Conservation (phyloP, 1,140 invertebrate species). For the Aphaenogaster rudis region DNA sequence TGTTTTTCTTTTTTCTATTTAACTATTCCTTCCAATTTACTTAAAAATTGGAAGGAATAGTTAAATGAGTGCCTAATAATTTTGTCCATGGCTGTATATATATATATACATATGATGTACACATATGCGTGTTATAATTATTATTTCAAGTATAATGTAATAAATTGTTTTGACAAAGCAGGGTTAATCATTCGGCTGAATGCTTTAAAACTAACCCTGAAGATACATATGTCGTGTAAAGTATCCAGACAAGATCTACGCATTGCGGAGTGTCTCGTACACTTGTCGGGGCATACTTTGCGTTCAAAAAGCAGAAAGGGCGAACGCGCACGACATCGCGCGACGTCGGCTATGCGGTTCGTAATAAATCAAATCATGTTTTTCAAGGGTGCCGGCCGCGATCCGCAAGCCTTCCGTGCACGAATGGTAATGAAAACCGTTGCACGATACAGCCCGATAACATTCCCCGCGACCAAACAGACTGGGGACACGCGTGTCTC, state of each 20-base stretch:
- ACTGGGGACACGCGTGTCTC: conserved; percentile 81
- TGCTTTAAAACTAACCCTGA: conserved; percentile 26
- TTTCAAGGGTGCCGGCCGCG: conserved; percentile 78
- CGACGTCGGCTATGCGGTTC: conserved; percentile 63
- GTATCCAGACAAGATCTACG: conserved; percentile 55
- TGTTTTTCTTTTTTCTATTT: too few species aligned
- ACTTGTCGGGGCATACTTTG: conserved; percentile 65
- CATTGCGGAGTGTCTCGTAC: conserved; percentile 55
- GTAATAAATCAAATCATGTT: conserved; percentile 85
- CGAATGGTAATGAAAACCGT: conserved; percentile 84
- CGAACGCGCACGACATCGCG: conserved; percentile 58
- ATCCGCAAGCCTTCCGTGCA: conserved; percentile 49
- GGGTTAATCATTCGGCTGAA: not conserved
- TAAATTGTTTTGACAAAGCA: conserved; percentile 11
- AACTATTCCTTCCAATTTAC: too few species aligned
- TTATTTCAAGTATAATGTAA: conserved; percentile 1
- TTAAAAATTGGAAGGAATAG: too few species aligned
- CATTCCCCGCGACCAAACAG: conserved; percentile 80
- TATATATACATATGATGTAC: too few species aligned
- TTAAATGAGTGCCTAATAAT: too few species aligned
- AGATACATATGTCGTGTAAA: conserved; percentile 46
- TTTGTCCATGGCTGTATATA: too few species aligned
- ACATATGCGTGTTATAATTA: not conserved
- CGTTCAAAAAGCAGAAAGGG: conserved; percentile 60
- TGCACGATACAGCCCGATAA: conserved; percentile 84